Evolutionary conservation across 1,140 invertebrate species (phyloP).

Genomic region (Microplitis demolitor): DNA sequence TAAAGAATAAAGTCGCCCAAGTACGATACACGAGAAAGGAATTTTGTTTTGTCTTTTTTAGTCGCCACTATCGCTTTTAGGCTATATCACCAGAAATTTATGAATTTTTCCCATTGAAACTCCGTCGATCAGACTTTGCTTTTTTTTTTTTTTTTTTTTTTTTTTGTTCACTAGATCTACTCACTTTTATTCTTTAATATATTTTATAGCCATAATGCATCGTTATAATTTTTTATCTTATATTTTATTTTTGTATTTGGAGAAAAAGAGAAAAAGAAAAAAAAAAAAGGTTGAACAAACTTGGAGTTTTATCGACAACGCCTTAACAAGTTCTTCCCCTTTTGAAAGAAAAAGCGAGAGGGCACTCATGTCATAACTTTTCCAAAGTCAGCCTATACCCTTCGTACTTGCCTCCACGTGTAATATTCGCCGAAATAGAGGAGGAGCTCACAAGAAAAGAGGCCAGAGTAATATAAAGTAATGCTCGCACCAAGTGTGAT

Average conservation of each 20-base stretch:
- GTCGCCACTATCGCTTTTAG: neutral
- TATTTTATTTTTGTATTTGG: neutral
- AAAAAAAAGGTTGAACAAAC: neutral
- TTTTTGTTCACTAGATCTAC: neutral
- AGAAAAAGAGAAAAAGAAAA: neutral
- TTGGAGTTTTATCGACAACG: slow-evolving; percentile 12
- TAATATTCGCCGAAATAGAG: slow-evolving; percentile 25
- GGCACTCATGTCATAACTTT: slow-evolving; percentile 32
- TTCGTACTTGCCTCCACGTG: slow-evolving; percentile 25
- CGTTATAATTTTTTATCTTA: no score
- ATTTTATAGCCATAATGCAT: no score
- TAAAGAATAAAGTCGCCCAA: slow-evolving; percentile 25
- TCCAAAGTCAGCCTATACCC: slow-evolving; percentile 9
- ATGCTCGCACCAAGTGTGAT: slow-evolving; percentile 14
- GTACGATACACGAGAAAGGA: slow-evolving; percentile 21
- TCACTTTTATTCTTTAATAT: no score
- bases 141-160: neutral
- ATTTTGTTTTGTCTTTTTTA: slow-evolving; percentile 10
- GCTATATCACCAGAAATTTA: neutral
- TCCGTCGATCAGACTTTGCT: neutral
- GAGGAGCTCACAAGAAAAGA: slow-evolving; percentile 7
- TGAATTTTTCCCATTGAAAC: neutral
- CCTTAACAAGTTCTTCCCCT: slow-evolving; percentile 1
- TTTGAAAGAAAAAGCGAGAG: slow-evolving; percentile 14
- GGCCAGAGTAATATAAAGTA: slow-evolving; percentile 28